Base-by-base conservation (phyloP, 2,888 invertebrate genomes). In the Eupelmus urozonus region DNA sequence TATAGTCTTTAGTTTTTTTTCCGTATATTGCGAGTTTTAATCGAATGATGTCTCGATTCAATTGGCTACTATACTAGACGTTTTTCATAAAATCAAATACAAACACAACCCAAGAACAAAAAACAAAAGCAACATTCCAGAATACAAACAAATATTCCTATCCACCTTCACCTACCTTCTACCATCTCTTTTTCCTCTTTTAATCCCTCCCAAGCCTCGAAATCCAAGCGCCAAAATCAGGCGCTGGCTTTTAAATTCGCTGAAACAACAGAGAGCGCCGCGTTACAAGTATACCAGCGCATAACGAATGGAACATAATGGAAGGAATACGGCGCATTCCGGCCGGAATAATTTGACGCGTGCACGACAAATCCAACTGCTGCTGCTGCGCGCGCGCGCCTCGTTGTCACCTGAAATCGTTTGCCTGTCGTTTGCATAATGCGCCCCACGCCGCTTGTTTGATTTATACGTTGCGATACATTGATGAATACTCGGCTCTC, bases 391-490 rank as follows among this genome's bases (percentile, higher is more conserved):
- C 55, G 55, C n/a, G n/a, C n/a, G n/a, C 25, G 40, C 63, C 62
- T 40, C 70, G 40, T 62, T 69, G 18, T 55, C 72, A 53, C 51
- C 75, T 34, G 78, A 81, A 83, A 84, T 81, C 78, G 80, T 81
- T 82, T 80, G 67, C 71, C 81, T 72, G 78, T 63, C 76, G 82
- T 84, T 84, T 82, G 78, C 83, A 84, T 84, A 84, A 84, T 84
- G 82, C 74, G 76, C 51, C 57, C 42, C 55, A 45, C 18, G 40
- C 45, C 27, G 67, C 67, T 53, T 34, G 57, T 75, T 75, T 75
- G 67, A 49, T 67, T 60, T 59, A 34, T 59, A 60, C 23, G 34
- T 29, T 16, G 23, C n/a, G 71, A 62, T 62, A 71, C 62, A 23
- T 60, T 62, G 59, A 45, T 45, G 27, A 25, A 29, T 27, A 42